Conservation (phyloP, 2,797 vertebrate genomes). For the Crocodylus rhombifer region DNA sequence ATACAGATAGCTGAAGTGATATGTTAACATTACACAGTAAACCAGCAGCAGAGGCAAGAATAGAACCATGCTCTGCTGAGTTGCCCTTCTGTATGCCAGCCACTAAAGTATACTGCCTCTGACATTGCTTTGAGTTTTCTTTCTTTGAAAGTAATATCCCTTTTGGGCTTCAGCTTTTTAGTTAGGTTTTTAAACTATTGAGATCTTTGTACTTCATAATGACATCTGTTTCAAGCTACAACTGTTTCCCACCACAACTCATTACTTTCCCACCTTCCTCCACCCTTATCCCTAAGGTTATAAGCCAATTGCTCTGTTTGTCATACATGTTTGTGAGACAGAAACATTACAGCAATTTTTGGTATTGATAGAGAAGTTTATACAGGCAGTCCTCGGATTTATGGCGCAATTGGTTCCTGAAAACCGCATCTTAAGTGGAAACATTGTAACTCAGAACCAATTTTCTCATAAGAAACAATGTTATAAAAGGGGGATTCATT, state of each 20-base stretch:
- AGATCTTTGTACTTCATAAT: background rate
- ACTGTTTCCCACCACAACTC: background rate
- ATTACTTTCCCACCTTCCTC: slow-evolving; percentile 16
- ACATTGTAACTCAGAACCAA: too few species aligned
- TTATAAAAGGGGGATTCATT: too few species aligned
- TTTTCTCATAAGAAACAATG: too few species aligned
- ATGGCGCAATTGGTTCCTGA: too few species aligned
- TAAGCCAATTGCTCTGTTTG: background rate
- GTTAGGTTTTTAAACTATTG: background rate
- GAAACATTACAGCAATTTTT: background rate
- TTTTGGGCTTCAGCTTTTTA: background rate
- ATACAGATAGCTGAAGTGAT: background rate
- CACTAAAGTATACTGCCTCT: background rate
- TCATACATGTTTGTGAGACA: background rate
- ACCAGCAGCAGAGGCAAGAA: background rate
- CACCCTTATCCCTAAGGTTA: background rate
- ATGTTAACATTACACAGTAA: background rate
- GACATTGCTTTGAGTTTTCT: background rate
- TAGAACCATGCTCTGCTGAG: background rate
- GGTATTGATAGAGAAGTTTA: background rate
- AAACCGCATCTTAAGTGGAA: too few species aligned
- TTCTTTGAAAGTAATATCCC: background rate
- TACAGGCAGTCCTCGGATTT: background rate
- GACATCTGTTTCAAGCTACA: slow-evolving; percentile 29
- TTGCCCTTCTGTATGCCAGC: background rate